These are phyloP conservation scores for Siniperca undulata DNA, from an alignment of 2,797 vertebrate species.

Conservation along the genomic window DNA sequence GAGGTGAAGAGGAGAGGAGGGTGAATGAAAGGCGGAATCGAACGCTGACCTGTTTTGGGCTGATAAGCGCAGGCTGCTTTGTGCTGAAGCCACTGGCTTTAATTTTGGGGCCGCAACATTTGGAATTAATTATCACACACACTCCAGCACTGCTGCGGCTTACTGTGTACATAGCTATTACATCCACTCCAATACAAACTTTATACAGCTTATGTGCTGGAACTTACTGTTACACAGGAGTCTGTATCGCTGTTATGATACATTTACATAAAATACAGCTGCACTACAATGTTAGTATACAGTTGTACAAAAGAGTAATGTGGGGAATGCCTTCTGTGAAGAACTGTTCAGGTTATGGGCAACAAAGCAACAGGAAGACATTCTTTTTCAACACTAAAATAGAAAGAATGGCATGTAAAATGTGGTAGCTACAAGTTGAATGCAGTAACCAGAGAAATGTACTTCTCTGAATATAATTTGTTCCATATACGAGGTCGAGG, in stretches of 20 bases:
- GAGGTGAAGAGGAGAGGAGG: conserved; percentile 75
- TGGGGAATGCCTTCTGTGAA: neutral
- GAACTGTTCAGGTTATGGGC: conserved; percentile 2
- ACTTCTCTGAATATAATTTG: neutral
- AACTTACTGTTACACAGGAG: conserved; percentile 63
- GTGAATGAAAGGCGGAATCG: conserved; percentile 84
- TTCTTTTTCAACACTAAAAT: conserved; percentile 7
- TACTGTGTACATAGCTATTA: conserved; percentile 75
- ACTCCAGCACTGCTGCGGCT: conserved; percentile 75
- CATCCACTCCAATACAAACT: conserved; percentile 75
- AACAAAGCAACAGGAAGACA: neutral
- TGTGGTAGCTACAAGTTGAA: neutral
- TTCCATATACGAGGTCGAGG: neutral
- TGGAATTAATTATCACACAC: conserved; percentile 86
- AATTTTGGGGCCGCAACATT: conserved; percentile 84
- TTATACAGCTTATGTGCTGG: conserved; percentile 70
- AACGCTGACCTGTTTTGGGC: conserved; percentile 88
- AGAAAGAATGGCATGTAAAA: neutral
- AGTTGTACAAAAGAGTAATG: conserved; percentile 14
- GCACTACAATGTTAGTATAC: conserved; percentile 2
- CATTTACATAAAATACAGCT: conserved; percentile 63
- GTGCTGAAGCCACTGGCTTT: conserved; percentile 84
- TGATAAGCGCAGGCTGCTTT: conserved; percentile 85
- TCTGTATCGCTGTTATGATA: conserved; percentile 49
- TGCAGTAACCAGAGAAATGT: neutral